Evolutionary conservation across 2,888 invertebrate genomes (phyloP).

Genomic region (Thumatha senex): DNA sequence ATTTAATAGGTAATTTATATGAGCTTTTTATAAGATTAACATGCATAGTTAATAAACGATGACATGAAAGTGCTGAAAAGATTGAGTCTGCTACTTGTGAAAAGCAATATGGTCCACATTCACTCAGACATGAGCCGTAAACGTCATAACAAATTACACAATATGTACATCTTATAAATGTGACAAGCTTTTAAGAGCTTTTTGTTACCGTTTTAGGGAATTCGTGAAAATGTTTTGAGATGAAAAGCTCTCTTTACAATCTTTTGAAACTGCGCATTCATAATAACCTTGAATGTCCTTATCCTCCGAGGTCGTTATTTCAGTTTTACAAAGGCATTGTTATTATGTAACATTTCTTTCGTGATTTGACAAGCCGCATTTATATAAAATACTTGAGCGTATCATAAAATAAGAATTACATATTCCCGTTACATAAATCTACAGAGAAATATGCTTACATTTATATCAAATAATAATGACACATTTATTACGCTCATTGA

Average conservation of each 20-base stretch:
- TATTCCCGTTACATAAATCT: slow-evolving; percentile 1
- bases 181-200: slow-evolving; percentile 6
- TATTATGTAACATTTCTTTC: slow-evolving; percentile 10
- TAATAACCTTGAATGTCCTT: slow-evolving; percentile 26
- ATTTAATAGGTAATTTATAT: slow-evolving; percentile 24
- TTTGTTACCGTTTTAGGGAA: slow-evolving; percentile 5
- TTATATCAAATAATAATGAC: slow-evolving; percentile 8
- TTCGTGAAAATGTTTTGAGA: slow-evolving; percentile 23
- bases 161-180: too few relatives aligned
- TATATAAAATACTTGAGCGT: not conserved
- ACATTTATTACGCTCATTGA: slow-evolving; percentile 11
- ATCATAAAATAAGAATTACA: slow-evolving; percentile 2
- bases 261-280: slow-evolving; percentile 26
- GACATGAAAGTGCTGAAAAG: slow-evolving; percentile 13
- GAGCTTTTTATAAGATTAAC: slow-evolving; percentile 30
- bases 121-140: slow-evolving; percentile 1
- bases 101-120: slow-evolving; percentile 2
- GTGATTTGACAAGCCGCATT: slow-evolving; percentile 7
- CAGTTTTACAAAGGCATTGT: slow-evolving; percentile 20
- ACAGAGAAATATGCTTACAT: slow-evolving; percentile 1
- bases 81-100: not conserved
- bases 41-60: slow-evolving; percentile 32
- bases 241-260: slow-evolving; percentile 29
- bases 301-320: slow-evolving; percentile 11
- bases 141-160: slow-evolving; percentile 1